A percentile compares a stretch with the other conserved stretches of the same genome.
phyloP scores from a whole-genome alignment of 2,113 vertebrate species.

The Drymodes brunneopygia region DNA sequence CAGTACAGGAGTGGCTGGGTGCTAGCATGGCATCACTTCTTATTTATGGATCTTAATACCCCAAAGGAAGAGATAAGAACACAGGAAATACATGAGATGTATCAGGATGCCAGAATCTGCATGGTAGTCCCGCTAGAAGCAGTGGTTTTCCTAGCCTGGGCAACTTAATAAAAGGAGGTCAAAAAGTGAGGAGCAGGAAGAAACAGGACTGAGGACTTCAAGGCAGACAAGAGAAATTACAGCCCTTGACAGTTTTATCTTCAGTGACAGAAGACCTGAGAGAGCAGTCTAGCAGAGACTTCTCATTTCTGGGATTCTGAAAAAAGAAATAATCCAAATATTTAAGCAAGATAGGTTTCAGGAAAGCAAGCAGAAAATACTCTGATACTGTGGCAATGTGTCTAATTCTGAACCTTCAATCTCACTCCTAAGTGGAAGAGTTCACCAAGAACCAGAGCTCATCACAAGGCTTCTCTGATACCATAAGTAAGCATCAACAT shows the following conservation, averaged over 20 bases:
- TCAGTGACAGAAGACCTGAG: not conserved
- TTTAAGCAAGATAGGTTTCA: not conserved
- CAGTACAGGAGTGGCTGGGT: not conserved
- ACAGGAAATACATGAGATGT: not conserved
- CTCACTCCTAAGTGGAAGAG: not conserved
- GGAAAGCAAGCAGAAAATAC: not conserved
- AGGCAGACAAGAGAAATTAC: not conserved
- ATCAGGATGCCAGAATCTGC: not conserved
- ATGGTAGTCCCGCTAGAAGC: not conserved
- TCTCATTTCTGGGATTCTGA: not conserved
- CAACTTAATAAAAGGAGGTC: not conserved
- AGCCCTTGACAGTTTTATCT: not conserved
- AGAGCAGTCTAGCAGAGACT: not conserved
- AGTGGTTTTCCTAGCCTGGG: not conserved
- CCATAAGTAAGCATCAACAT: rapidly evolving
- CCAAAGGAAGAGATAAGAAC: not conserved
- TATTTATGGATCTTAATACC: not conserved
- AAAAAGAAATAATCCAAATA: not conserved
- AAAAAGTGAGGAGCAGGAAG: not conserved
- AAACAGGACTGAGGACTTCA: not conserved
- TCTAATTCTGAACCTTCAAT: not conserved
- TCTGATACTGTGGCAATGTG: too few species aligned
- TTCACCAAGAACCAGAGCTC: not conserved
- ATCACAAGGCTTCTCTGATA: not conserved
- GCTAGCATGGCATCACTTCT: not conserved